Conservation (phyloP, 2,797 vertebrate species). For the Pseudochirops corinnae region DNA sequence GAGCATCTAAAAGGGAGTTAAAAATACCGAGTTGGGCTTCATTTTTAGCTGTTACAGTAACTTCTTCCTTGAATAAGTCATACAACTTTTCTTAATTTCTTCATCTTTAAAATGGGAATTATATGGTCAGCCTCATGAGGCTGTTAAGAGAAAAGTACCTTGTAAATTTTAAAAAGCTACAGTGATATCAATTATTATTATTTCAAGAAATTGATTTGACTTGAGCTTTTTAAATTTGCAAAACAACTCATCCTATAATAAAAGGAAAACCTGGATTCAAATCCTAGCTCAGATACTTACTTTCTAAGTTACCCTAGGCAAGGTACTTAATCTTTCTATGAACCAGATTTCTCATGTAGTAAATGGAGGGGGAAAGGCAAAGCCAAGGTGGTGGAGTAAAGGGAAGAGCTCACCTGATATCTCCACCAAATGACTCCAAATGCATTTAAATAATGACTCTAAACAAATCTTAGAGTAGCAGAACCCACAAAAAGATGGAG, state of each 20-base stretch:
- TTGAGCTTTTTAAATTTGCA: not conserved
- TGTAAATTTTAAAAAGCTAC: not conserved
- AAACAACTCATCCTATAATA: not conserved
- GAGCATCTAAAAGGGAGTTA: not conserved
- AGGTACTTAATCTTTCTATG: not conserved
- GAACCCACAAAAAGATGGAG: no score
- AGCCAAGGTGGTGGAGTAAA: no score
- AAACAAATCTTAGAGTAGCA: no score
- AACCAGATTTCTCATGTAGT: not conserved
- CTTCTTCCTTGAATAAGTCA: not conserved
- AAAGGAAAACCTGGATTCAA: not conserved
- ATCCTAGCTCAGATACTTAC: not conserved
- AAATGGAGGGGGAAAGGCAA: not conserved
- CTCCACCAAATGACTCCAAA: no score
- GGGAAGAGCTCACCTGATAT: no score
- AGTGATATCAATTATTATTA: not conserved
- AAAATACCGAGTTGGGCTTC: not conserved
- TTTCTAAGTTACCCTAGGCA: not conserved
- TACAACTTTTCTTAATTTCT: not conserved
- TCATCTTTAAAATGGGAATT: not conserved
- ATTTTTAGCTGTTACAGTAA: not conserved
- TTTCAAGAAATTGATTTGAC: not conserved
- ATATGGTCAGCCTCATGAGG: not conserved
- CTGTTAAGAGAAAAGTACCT: not conserved
- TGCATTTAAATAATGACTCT: no score